These are phyloP conservation scores for Cebidichthys violaceus DNA, from an alignment of 2,113 vertebrate species.

Conservation along the genomic window DNA sequence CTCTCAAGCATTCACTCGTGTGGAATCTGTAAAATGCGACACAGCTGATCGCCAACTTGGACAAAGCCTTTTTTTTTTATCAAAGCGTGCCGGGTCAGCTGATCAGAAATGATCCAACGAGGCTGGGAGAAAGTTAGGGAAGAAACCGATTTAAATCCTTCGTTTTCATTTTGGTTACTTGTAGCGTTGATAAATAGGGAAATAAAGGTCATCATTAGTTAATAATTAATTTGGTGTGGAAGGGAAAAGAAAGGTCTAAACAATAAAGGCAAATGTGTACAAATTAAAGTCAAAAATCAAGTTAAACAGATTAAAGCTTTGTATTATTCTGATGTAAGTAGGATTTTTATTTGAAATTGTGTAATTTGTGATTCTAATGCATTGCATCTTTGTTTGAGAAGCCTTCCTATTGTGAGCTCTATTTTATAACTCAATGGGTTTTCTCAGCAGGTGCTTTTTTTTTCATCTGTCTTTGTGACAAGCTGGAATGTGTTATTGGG, in stretches of 20 bases:
- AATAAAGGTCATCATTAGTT: neutral
- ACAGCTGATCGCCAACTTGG: conserved; percentile 36
- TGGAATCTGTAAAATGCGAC: conserved; percentile 48
- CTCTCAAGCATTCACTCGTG: conserved; percentile 36
- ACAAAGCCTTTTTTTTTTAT: conserved; percentile 59
- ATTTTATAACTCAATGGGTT: conserved; percentile 13
- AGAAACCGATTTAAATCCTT: neutral
- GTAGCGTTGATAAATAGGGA: neutral
- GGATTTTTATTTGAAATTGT: neutral
- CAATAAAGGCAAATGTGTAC: neutral
- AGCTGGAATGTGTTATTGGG: conserved; percentile 22
- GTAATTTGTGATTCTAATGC: neutral
- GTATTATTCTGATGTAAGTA: neutral
- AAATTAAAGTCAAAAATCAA: too few relatives aligned
- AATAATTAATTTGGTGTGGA: neutral
- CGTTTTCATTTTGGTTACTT: neutral
- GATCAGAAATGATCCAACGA: conserved; percentile 9
- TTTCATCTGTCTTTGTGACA: conserved; percentile 36
- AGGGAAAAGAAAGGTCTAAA: neutral
- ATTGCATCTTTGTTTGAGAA: conserved; percentile 36
- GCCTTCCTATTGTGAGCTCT: neutral
- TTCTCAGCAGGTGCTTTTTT: conserved; percentile 24
- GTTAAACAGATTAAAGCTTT: neutral
- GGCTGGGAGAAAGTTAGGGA: neutral
- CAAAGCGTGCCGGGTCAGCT: conserved; percentile 8